phyloP scores from a whole-genome alignment of 2,113 vertebrate genomes.

The Aegotheles bennettii region DNA sequence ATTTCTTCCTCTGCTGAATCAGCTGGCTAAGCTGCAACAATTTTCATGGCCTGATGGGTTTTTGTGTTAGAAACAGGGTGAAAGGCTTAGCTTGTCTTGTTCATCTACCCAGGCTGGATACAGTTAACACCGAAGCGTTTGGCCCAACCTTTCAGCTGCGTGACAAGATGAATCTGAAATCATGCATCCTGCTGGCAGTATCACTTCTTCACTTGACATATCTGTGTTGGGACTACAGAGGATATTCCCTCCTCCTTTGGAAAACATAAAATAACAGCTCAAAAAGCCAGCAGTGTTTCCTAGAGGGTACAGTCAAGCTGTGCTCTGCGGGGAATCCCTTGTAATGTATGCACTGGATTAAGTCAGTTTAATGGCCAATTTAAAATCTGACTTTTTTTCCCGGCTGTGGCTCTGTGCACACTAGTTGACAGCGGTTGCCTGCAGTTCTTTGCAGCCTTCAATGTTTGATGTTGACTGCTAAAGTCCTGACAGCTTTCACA shows the following conservation, averaged over 20 bases:
- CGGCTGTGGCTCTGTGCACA: background rate
- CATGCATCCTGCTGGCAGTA: background rate
- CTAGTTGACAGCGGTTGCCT: background rate
- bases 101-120: background rate
- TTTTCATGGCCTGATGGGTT: background rate
- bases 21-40: background rate
- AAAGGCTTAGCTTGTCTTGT: background rate
- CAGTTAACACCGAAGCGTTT: background rate
- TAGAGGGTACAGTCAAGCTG: background rate
- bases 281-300: background rate
- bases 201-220: background rate
- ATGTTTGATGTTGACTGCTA: background rate
- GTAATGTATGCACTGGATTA: background rate
- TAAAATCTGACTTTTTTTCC: background rate
- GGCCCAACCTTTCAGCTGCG: background rate
- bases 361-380: background rate
- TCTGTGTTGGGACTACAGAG: background rate
- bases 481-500: background rate
- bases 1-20: background rate
- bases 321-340: background rate
- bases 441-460: background rate
- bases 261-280: background rate
- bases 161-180: background rate
- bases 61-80: background rate
- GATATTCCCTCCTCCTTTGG: background rate